Evolutionary conservation across 2,888 invertebrate species (phyloP).

Genomic region (Lumbricus terrestris): DNA sequence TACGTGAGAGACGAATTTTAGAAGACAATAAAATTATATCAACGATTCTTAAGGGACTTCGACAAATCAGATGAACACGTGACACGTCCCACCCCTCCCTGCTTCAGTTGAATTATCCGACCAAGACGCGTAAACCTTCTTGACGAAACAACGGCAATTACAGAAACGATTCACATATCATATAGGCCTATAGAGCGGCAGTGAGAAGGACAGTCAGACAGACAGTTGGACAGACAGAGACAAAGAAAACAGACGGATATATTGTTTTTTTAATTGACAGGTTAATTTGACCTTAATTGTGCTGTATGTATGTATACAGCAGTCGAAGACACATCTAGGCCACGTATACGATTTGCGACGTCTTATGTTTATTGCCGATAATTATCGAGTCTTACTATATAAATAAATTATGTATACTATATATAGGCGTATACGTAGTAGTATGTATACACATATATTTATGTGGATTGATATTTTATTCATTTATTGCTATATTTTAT

Average conservation of each 20-base stretch:
- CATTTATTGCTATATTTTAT: no score
- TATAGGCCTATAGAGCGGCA: no score
- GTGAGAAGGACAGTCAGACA: neutral
- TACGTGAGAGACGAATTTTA: neutral
- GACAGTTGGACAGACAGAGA: neutral
- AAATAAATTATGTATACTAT: no score
- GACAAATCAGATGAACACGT: neutral
- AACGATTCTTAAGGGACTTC: neutral
- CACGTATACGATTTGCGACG: no score
- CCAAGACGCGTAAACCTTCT: neutral
- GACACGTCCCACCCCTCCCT: no score
- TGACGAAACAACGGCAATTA: neutral
- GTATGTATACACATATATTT: no score
- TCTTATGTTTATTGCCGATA: no score
- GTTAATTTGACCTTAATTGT: neutral
- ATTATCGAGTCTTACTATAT: no score
- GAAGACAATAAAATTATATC: neutral
- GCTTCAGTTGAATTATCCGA: neutral
- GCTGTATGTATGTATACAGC: no score
- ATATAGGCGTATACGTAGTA: no score
- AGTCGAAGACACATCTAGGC: neutral
- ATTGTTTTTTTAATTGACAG: neutral
- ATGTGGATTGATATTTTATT: neutral
- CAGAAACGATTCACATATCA: neutral
- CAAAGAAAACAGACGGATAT: neutral